Percentiles rank a stretch among this genome's conserved stretches.
phyloP scores from a whole-genome alignment of 2,888 invertebrate genomes.

The Atethmia centrago region DNA sequence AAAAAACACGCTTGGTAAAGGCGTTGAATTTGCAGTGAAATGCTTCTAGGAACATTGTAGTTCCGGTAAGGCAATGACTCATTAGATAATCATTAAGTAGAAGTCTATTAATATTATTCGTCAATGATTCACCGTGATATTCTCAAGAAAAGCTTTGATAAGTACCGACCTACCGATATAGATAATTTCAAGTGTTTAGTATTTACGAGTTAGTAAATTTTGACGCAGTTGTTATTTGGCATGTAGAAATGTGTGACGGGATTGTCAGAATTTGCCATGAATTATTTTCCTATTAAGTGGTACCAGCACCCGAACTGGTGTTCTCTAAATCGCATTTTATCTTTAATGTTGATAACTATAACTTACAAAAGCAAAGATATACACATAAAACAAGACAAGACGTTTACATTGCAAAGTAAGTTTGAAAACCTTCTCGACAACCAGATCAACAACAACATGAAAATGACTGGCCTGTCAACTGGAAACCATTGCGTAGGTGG shows the following conservation, averaged over 20 bases:
- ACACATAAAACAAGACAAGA: neutral
- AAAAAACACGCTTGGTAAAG: constrained; percentile 7
- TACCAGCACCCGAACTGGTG: neutral
- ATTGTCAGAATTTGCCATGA: neutral
- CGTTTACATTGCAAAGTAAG: neutral
- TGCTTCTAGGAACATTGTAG: constrained; percentile 24
- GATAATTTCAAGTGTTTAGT: constrained; percentile 27
- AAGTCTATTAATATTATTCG: constrained; percentile 36
- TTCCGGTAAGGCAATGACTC: constrained; percentile 45
- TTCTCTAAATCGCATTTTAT: neutral
- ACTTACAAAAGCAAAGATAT: neutral
- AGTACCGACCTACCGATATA: neutral
- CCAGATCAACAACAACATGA: neutral
- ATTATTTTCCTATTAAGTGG: constrained; percentile 25
- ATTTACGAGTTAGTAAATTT: neutral
- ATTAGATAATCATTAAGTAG: constrained; percentile 14
- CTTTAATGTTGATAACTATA: neutral
- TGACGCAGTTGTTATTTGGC: neutral
- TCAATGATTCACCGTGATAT: constrained; percentile 40
- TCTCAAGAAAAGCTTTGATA: constrained; percentile 30
- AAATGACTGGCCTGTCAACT: constrained; percentile 1
- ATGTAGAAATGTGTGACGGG: neutral
- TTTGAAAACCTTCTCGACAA: neutral
- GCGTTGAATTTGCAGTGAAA: neutral
- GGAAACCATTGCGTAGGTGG: constrained; percentile 4